A percentile compares a stretch with the other conserved stretches of the same genome.
Conservation (phyloP, 2,113 vertebrate species). For the Tupaia tana region DNA sequence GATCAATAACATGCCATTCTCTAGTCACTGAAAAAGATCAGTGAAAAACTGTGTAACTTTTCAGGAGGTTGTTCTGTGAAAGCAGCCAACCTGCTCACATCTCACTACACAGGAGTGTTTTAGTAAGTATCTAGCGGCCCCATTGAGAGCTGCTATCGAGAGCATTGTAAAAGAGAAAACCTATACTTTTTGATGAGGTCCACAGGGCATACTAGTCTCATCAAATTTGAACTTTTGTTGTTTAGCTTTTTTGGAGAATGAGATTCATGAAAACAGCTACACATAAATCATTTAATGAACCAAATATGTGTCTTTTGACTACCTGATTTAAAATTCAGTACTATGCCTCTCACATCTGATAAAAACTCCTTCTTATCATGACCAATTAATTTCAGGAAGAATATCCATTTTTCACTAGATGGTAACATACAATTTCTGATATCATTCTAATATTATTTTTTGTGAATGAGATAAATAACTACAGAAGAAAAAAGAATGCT, state of each 20-base stretch:
- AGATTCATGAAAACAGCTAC: not conserved
- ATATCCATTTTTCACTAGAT: not conserved
- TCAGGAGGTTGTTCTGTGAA: not conserved
- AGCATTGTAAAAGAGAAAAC: not conserved
- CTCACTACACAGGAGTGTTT: not conserved
- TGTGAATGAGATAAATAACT: conserved; percentile 5
- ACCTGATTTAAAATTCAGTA: not conserved
- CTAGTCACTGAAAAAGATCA: not conserved
- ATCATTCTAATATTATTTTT: conserved; percentile 20
- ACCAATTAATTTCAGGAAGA: conserved; percentile 21
- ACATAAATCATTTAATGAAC: conserved; percentile 23
- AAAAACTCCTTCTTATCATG: not conserved
- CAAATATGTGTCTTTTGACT: not conserved
- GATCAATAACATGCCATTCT: not conserved
- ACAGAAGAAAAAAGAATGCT: not conserved
- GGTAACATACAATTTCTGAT: not conserved
- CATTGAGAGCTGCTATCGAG: not conserved
- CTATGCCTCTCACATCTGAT: not conserved
- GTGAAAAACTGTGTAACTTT: not conserved
- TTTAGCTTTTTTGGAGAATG: not conserved
- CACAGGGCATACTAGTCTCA: not conserved
- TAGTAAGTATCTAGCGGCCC: not conserved
- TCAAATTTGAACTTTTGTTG: conserved; percentile 15
- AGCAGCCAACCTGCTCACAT: not conserved
- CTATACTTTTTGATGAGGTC: not conserved